These are phyloP conservation scores for Isotomurus palustris DNA, from an alignment of 2,888 invertebrate species.

Conservation along the genomic window DNA sequence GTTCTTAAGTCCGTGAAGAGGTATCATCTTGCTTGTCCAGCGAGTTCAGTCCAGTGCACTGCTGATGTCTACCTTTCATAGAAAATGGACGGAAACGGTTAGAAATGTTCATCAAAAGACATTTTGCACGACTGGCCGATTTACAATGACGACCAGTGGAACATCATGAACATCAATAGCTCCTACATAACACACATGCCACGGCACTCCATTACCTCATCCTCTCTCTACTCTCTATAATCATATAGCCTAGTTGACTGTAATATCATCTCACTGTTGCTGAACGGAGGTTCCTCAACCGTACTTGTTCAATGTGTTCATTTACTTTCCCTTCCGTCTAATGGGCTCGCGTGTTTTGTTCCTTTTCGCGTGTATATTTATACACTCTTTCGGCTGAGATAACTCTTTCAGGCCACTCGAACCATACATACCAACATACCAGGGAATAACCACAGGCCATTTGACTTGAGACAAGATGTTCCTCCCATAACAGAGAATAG, in stretches of 20 bases:
- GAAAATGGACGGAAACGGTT: slow-evolving; percentile 9
- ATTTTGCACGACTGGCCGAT: slow-evolving; percentile 8
- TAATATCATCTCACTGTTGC: no score
- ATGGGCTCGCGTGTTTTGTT: slow-evolving; percentile 12
- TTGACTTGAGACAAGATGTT: no score
- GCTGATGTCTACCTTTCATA: not conserved
- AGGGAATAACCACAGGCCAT: no score
- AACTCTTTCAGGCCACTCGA: no score
- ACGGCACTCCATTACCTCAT: slow-evolving; percentile 1
- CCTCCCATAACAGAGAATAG: no score
- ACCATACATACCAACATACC: no score
- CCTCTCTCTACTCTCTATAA: no score
- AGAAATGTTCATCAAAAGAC: slow-evolving; percentile 11
- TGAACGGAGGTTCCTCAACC: no score
- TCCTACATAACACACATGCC: not conserved
- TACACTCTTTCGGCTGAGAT: no score
- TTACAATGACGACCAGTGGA: slow-evolving; percentile 3
- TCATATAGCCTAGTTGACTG: no score
- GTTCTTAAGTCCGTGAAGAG: no score
- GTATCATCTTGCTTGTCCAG: no score
- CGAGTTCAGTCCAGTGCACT: not conserved
- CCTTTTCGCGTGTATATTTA: not conserved
- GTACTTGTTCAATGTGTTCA: slow-evolving; percentile 4
- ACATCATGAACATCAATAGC: slow-evolving; percentile 5
- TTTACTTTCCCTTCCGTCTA: not conserved